Percentiles rank a stretch among this genome's conserved stretches.
Evolutionary conservation across 1,140 invertebrate genomes (phyloP).

Genomic region (Liolophura sinensis): DNA sequence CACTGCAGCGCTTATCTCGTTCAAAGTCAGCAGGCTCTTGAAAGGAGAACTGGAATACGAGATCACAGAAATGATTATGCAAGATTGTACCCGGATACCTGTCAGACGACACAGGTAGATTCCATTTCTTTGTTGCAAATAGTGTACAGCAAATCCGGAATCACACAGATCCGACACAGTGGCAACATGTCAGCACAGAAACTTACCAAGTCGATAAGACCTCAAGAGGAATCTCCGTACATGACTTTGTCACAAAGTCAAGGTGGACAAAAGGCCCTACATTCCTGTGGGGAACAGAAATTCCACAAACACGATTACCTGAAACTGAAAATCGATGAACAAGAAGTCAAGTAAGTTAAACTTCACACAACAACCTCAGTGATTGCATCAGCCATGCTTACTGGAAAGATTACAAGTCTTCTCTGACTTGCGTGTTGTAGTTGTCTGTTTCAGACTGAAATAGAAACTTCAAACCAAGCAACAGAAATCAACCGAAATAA

Average conservation of each 20-base stretch:
- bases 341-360: constrained; percentile 9
- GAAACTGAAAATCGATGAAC: constrained; percentile 10
- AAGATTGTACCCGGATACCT: constrained; percentile 9
- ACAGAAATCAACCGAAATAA: too few relatives aligned
- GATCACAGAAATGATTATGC: constrained; percentile 5
- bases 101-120: constrained; percentile 9
- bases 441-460: too few relatives aligned
- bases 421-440: constrained; percentile 3
- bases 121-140: constrained; percentile 30
- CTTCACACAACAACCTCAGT: not conserved
- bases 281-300: constrained; percentile 16
- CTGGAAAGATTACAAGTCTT: constrained; percentile 5
- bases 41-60: constrained; percentile 10
- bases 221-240: constrained; percentile 1
- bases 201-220: constrained; percentile 24
- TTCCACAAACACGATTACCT: not conserved
- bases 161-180: constrained; percentile 19
- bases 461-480: too few relatives aligned
- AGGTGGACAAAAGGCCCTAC: constrained; percentile 17
- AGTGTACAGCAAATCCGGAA: constrained; percentile 24
- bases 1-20: constrained; percentile 23
- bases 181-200: constrained; percentile 14
- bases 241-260: constrained; percentile 1
- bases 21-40: constrained; percentile 18
- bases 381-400: too few relatives aligned